These are phyloP conservation scores for Zaprionus obscuricornis DNA, from an alignment of 2,888 invertebrate species.

Conservation along the genomic window DNA sequence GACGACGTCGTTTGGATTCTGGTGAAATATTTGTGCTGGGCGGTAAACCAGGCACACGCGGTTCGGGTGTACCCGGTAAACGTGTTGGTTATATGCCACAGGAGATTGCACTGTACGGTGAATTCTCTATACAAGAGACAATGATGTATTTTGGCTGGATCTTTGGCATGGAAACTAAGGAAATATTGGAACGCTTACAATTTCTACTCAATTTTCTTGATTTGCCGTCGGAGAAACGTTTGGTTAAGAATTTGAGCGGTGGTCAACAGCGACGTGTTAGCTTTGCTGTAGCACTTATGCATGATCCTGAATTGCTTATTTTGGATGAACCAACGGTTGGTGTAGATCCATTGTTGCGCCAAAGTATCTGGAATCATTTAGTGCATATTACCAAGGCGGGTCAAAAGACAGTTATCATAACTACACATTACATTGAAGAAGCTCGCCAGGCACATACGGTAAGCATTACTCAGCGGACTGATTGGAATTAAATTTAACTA, in stretches of 20 bases:
- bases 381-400: constrained; percentile 95
- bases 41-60: constrained; percentile 93
- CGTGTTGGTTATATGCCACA: constrained; percentile 99
- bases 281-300: constrained; percentile 95
- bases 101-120: constrained; percentile 94
- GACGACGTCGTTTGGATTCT: constrained; percentile 91
- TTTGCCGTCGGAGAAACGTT: constrained; percentile 92
- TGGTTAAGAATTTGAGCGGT: constrained; percentile 92
- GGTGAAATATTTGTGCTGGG: constrained; percentile 96
- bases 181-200: constrained; percentile 91
- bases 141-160: constrained; percentile 99
- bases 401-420: constrained; percentile 95
- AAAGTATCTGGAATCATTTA: constrained; percentile 97
- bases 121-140: constrained; percentile 96
- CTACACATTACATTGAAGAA: constrained; percentile 98
- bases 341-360: constrained; percentile 94
- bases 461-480: constrained; percentile 81
- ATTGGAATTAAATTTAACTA: neutral
- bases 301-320: constrained; percentile 95
- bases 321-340: constrained; percentile 97
- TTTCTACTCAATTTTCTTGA: constrained; percentile 96
- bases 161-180: constrained; percentile 93
- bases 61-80: constrained; percentile 96
- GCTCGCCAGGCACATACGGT: constrained; percentile 95
- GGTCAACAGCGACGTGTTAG: constrained; percentile 96